Base-by-base conservation (phyloP, 2,797 vertebrate species). In the Helarctos malayanus region DNA sequence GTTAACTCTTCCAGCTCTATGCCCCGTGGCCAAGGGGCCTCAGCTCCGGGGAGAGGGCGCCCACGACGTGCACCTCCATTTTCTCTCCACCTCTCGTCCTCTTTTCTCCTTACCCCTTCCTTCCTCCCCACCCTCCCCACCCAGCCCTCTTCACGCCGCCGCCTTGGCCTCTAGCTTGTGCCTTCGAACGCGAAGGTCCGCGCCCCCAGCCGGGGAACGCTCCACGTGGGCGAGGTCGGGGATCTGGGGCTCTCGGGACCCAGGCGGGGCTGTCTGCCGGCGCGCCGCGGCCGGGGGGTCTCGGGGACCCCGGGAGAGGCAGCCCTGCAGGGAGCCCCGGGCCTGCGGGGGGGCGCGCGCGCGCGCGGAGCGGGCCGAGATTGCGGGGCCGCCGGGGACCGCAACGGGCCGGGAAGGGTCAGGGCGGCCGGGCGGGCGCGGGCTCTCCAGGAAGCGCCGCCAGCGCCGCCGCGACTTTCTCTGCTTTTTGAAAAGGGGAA, bases 371-470 rank as follows among this genome's bases (percentile, higher is more conserved):
- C 25, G 9, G n/a, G 52, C 75, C 2, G 27, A 19, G 78, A 19
- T 0, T 15, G 92, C 47, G 47, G 27, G 83, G 54, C 69, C 0
- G 68, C 52, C 10, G 35, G 71, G 52, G 25, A 59, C 13, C 12
- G 32, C 7, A 45, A 81, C 78, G 15, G 71, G 91, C 52, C 16
- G 78, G 76, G 75, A 92, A 76, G 91, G 92, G 57, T 47, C n/a
- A 57, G 90, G 68, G 83, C 94, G 27, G 75, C 47, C 8, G 32
- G 61, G 78, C 82, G 7, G 2, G 75, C 41, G 2, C 69, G 4
- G 41, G 63, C 69, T 69, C 88, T 92, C 84, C 91, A 93, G 92
- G 82, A 95, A 97, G 96, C 41, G 78, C 96, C 91, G 81, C 35
- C 73, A 63, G 78, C 21, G 23, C 85, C 18, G 38, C 45, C 0